phyloP scores from a whole-genome alignment of 2,113 vertebrate species.

The Paradoxurus hermaphroditus region DNA sequence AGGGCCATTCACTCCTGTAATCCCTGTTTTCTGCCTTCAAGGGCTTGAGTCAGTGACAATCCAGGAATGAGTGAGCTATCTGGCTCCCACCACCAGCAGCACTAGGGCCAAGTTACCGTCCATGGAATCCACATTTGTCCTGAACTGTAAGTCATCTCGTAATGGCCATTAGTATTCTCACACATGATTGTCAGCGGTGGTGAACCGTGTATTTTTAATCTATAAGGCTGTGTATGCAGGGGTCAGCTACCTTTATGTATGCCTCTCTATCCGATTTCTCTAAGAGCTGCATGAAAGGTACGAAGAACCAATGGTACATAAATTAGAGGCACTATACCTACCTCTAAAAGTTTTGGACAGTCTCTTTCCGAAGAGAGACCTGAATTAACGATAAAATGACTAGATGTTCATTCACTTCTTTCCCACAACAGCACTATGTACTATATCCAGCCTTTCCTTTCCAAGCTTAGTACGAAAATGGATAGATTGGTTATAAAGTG shows the following conservation, averaged over 20 bases:
- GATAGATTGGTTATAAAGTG: not conserved
- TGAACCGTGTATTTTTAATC: not conserved
- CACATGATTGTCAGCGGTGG: not conserved
- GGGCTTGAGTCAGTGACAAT: not conserved
- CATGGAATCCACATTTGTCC: not conserved
- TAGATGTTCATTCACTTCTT: not conserved
- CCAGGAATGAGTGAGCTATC: not conserved
- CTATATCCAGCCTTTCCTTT: not conserved
- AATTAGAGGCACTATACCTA: not conserved
- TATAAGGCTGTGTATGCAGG: not conserved
- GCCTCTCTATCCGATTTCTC: not conserved
- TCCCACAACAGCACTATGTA: not conserved
- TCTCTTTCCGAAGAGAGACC: not conserved
- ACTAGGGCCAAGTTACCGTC: not conserved
- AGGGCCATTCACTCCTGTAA: not conserved
- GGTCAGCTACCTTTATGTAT: not conserved
- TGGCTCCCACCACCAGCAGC: not conserved
- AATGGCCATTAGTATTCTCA: not conserved
- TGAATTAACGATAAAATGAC: not conserved
- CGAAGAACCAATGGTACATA: not conserved
- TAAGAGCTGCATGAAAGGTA: not conserved
- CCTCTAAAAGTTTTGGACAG: not conserved
- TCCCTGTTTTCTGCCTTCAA: not conserved
- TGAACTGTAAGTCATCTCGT: not conserved
- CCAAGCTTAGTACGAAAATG: not conserved